Evolutionary conservation across 2,888 invertebrate species (phyloP), one percentile per base, ranked within the genome.

Genomic region (Nymphalis polychloros): DNA sequence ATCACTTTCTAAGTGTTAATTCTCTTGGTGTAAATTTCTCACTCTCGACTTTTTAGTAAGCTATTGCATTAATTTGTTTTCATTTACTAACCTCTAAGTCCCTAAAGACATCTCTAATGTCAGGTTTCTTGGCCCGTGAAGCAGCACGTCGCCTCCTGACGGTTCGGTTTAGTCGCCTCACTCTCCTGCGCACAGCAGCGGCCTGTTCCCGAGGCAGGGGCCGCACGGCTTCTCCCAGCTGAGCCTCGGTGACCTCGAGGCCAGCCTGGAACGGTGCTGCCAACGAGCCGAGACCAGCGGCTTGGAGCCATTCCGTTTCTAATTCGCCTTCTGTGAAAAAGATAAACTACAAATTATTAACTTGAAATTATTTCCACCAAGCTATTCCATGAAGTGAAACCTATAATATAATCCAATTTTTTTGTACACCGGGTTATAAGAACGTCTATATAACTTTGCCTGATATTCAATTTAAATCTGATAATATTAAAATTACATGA

Each of bases 71-170:
- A 23, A 2, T 23, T 35, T 4, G 16, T 19, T 16, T 41, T 1
- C 8, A 47, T 19, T 10, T 19, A 78, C 90, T 90, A 80, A 96
- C 97, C 94, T 97, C 97, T 74, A 95, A 93, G 88, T 97, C 96
- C 84, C 96, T 94, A 81, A 97, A 96, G 63, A 97, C 96, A 87
- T 97, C 97, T 77, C 97, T 90, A 70, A 97, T 96, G 83, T 97
- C 97, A 17, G 96, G 96, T 78, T 96, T 95, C 70, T 94, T 94
- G n/a, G 95, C 87, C 61, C 92, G 79, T 20, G 90, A 87, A 48
- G 90, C 91, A 1, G 94, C 93, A 62, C 94, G 92, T 71, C 91
- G 88, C 79, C 94, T 93, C 64, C 96, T 93, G 47, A 96, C 94
- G 0, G 97, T 97, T 72, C 95, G 94, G 88, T 97, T 97, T 68